These are phyloP conservation scores for Papilio protenor DNA, from an alignment of 2,888 invertebrate genomes.

Conservation along the genomic window DNA sequence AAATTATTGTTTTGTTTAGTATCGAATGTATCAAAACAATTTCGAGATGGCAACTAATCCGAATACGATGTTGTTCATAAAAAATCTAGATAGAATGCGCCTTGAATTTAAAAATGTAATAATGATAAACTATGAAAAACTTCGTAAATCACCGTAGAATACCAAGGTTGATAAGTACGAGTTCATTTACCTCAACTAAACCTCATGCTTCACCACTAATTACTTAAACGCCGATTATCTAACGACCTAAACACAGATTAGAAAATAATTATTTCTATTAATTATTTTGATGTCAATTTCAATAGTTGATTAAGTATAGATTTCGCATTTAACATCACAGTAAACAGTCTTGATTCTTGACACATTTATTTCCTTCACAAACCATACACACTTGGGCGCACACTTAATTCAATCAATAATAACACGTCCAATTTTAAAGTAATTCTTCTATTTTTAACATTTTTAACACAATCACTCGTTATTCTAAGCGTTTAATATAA, in stretches of 20 bases:
- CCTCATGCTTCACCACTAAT: neutral
- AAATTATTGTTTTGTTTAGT: conserved; percentile 16
- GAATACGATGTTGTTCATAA: neutral
- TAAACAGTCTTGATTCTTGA: too few species aligned
- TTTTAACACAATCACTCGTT: too few species aligned
- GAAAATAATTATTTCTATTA: conserved; percentile 1
- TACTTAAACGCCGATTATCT: conserved; percentile 4
- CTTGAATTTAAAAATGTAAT: neutral
- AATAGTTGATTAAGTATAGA: too few species aligned
- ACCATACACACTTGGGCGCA: too few species aligned
- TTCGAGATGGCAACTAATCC: conserved; percentile 7
- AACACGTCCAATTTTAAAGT: neutral
- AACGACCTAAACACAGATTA: conserved; percentile 10
- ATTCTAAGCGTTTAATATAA: neutral
- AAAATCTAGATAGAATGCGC: neutral
- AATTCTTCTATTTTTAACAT: neutral
- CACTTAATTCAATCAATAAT: neutral
- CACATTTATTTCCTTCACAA: too few species aligned
- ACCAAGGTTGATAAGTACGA: conserved; percentile 1
- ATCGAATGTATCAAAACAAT: conserved; percentile 13
- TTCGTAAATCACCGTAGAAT: neutral
- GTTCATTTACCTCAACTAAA: neutral
- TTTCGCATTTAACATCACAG: too few species aligned
- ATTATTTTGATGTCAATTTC: neutral
- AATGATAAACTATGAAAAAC: neutral